Evolutionary conservation across 2,888 invertebrate species (phyloP), one percentile per base, ranked within the genome.

Genomic region (Ophioninae sp.): DNA sequence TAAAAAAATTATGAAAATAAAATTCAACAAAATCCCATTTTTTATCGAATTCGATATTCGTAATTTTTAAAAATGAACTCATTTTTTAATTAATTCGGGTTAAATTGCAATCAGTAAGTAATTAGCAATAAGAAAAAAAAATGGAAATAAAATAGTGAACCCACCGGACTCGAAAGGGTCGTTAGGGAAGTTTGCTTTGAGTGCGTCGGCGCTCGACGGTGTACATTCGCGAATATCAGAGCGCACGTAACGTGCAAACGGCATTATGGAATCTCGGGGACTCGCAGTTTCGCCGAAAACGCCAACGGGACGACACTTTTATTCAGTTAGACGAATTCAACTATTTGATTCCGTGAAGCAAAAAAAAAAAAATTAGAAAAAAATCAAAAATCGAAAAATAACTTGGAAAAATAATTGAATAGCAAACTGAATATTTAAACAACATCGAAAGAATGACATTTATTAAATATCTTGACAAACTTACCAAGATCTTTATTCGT

Each of bases 191-290:
- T 50, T 50, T 50, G 50, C 50, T 82, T 86, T 86, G 74, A 87
- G 86, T 88, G 89, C 89, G 89, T 87, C 89, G 89, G 89, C 89
- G 88, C 89, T 87, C 77, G 84, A 20, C 72, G 73, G 56, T 65
- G 20, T 73, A 30, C 7, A 44, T 44, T 50, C 17, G 65, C 65
- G 65, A 67, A 73, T 61, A 59, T 70, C 73, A 41, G 57, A 64
- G 65, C 73, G 76, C 81, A 70, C 30, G 50, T 50, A 50, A 50
- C 50, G 50, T 50, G 50, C 50, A 50, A 50, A 50, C 17, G 50
- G 61, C 56, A 65, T 61, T 30, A 57, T 64, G 30, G 20, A 30
- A 37, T 86, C 86, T 82, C 82, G 84, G 87, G 85, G 84, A 84
- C 85, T 87, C 80, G 87, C 88, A 89, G 89, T 89, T 86, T 83